phyloP scores from a whole-genome alignment of 2,797 vertebrate species.

The Cryptoblepharus egeriae region DNA sequence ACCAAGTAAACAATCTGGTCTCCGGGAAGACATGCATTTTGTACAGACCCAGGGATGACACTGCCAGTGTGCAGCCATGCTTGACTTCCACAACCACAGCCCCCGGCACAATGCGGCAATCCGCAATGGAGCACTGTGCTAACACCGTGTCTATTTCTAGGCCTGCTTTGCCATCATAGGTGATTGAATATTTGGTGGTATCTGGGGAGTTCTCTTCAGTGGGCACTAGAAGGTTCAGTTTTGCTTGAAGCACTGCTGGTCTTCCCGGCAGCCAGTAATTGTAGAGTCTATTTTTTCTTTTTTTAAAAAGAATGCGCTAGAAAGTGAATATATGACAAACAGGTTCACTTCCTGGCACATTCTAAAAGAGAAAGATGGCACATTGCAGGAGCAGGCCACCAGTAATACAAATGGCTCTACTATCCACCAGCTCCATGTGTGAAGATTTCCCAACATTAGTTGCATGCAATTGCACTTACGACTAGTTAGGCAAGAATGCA shows the following conservation, averaged over 20 bases:
- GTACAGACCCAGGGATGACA: background rate
- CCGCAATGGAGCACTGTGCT: background rate
- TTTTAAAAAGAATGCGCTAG: too few species aligned
- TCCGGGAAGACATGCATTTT: background rate
- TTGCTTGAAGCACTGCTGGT: too few species aligned
- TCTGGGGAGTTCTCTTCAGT: too few species aligned
- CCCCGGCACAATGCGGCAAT: background rate
- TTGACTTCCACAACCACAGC: background rate
- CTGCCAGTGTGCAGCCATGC: background rate
- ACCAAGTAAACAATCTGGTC: conserved; percentile 48
- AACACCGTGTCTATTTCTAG: background rate
- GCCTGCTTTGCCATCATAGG: too few species aligned
- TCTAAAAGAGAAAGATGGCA: too few species aligned
- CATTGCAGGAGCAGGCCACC: too few species aligned
- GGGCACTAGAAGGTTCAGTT: too few species aligned
- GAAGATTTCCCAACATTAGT: background rate
- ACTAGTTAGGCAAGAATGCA: background rate
- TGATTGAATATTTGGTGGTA: too few species aligned
- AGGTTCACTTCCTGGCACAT: too few species aligned
- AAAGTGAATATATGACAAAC: too few species aligned
- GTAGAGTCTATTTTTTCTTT: too few species aligned
- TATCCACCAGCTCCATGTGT: background rate
- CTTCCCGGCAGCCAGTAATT: too few species aligned
- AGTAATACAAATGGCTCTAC: background rate
- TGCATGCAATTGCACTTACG: background rate